A percentile compares a stretch with the other conserved stretches of the same genome.
Evolutionary conservation across 2,888 invertebrate species (phyloP).

Genomic region (Cantharis rufa): DNA sequence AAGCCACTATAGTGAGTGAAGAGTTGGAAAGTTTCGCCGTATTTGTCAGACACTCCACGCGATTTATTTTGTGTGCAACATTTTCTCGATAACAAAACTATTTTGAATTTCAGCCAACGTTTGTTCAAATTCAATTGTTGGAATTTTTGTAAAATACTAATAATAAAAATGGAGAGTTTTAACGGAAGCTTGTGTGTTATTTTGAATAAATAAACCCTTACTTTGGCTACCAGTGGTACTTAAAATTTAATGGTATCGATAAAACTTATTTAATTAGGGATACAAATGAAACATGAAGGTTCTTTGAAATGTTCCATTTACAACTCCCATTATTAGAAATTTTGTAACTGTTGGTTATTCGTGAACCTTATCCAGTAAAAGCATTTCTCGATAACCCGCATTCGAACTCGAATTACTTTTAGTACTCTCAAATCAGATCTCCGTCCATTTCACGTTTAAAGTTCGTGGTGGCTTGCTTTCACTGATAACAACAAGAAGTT

Average conservation of each 20-base stretch:
- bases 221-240: neutral
- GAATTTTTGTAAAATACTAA: neutral
- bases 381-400: constrained; percentile 9
- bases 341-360: constrained; percentile 1
- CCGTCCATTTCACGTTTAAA: constrained; percentile 10
- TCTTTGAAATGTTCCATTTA: neutral
- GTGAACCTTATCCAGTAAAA: neutral
- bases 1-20: neutral
- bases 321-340: neutral
- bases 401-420: constrained; percentile 7
- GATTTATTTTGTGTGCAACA: neutral
- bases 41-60: neutral
- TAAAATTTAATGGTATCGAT: neutral
- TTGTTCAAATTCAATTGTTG: neutral
- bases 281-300: neutral
- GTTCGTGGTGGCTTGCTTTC: constrained; percentile 7
- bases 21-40: neutral
- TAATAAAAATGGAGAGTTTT: neutral
- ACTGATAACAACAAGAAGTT: constrained; percentile 7
- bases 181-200: neutral
- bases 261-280: neutral
- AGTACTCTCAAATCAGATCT: constrained; percentile 8
- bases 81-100: neutral
- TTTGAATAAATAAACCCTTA: neutral
- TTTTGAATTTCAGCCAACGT: neutral